phyloP scores from a whole-genome alignment of 2,797 vertebrate species.

The Typhlichthys subterraneus region DNA sequence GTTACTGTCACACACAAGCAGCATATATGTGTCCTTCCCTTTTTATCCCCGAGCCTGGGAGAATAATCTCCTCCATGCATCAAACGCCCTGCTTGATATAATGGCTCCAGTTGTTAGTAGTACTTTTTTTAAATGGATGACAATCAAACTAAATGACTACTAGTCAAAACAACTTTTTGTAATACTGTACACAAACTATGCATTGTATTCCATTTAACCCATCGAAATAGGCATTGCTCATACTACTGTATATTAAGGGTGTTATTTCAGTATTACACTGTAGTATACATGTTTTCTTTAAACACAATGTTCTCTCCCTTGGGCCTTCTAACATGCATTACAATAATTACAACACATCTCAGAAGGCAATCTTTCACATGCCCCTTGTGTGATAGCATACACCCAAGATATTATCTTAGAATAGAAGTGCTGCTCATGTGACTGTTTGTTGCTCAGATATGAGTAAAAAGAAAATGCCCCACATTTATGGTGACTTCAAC shows the following conservation, averaged over 20 bases:
- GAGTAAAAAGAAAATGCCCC: slow-evolving; percentile 32
- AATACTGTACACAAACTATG: not conserved
- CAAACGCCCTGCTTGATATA: no score
- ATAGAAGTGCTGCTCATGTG: slow-evolving; percentile 66
- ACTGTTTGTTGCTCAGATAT: slow-evolving; percentile 59
- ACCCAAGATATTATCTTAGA: slow-evolving; percentile 50
- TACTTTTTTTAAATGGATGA: no score
- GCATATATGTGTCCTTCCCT: slow-evolving; percentile 33
- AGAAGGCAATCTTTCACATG: slow-evolving; percentile 68
- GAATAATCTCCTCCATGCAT: slow-evolving; percentile 21
- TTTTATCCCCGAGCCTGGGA: slow-evolving; percentile 5
- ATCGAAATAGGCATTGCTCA: not conserved
- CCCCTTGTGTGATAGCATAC: slow-evolving; percentile 61
- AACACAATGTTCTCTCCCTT: slow-evolving; percentile 44
- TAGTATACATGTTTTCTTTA: slow-evolving; percentile 13
- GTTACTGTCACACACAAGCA: slow-evolving; percentile 49
- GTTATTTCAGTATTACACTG: not conserved
- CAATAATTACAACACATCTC: slow-evolving; percentile 52
- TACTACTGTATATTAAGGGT: not conserved
- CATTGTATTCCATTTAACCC: not conserved
- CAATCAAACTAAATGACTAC: no score
- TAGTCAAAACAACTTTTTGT: not conserved
- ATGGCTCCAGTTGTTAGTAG: no score
- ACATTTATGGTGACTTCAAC: slow-evolving; percentile 43
- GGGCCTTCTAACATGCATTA: slow-evolving; percentile 28